Percentiles rank a stretch among this genome's conserved stretches.
These are phyloP conservation scores for Drosophila lacertosa DNA, from an alignment of 1,140 invertebrate species.

Conservation along the genomic window DNA sequence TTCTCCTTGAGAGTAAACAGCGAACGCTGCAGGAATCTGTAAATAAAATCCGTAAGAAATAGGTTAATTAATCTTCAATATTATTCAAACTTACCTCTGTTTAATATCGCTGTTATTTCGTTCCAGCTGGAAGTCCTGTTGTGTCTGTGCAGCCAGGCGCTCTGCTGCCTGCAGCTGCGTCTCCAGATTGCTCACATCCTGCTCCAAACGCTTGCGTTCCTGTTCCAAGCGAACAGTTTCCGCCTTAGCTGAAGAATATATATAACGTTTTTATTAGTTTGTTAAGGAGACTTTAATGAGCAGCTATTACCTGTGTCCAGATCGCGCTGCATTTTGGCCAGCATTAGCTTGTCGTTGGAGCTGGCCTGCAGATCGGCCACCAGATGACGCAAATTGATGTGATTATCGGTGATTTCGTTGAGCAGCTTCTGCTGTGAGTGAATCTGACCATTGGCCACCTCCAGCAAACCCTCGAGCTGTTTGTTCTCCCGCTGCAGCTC, in stretches of 20 bases:
- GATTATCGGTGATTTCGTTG: slow-evolving; percentile 81
- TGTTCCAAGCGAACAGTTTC: slow-evolving; percentile 57
- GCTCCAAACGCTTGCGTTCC: slow-evolving; percentile 59
- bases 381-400: slow-evolving; percentile 77
- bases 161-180: slow-evolving; percentile 47
- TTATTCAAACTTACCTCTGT: slow-evolving; percentile 51
- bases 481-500: slow-evolving; percentile 81
- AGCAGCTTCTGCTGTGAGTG: slow-evolving; percentile 76
- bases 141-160: slow-evolving; percentile 26
- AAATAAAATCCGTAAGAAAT: too few relatives aligned
- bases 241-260: slow-evolving; percentile 51
- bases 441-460: slow-evolving; percentile 84
- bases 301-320: slow-evolving; percentile 55
- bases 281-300: too few relatives aligned
- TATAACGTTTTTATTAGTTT: too few relatives aligned
- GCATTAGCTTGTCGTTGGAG: slow-evolving; percentile 72
- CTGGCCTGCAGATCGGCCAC: slow-evolving; percentile 80
- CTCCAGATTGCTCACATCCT: slow-evolving; percentile 38
- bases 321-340: slow-evolving; percentile 78
- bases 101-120: slow-evolving; percentile 63
- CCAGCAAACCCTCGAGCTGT: slow-evolving; percentile 78
- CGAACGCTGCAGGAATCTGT: slow-evolving; percentile 77
- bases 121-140: slow-evolving; percentile 70
- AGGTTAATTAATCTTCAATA: too few relatives aligned
- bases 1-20: slow-evolving; percentile 69